Base-by-base conservation (phyloP, 2,888 invertebrate species). In the Trachelus troglodyta region DNA sequence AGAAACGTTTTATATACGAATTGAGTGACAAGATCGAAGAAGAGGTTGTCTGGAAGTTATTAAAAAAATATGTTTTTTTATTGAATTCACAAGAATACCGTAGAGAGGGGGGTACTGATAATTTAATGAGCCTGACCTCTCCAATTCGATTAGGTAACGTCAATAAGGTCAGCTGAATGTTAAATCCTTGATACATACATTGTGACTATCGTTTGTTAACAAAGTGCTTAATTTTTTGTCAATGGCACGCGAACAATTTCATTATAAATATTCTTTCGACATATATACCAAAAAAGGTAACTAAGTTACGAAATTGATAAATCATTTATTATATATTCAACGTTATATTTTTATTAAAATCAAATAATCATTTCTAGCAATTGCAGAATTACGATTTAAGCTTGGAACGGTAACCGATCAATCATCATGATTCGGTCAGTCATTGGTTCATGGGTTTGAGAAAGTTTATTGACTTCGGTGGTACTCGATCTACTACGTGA, bases 161-260 rank as follows among this genome's bases (percentile, higher is more conserved):
- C 88, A 89, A 89, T 88, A 89, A 89, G 88, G 89, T 89, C 88
- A 83, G 76, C 75, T 85, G 84, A 89, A 89, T 89, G 88, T 89
- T 86, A 86, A 86, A 86, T 77, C 78, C 35, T 78, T 77, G 84
- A 84, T 31, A 71, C 12, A 71, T 71, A 71, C 71, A 71, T 71
- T 71, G 71, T 71, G 12, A 31, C 9, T 71, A 71, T 71, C 71
- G 11, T 9, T 15, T 12, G 1, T 23, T 31, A 71, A 71, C 33
- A 71, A 3, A 1, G 15, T 71, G 23, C 15, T 4, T 2, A 12
- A 34, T 31, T 12, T 71, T 56, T 56, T 23, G 35, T 35, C 56
- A 56, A 23, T 56, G 23, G 56, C 56, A 23, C 56, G 56, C 23
- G 56, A 56, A 0, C 23, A 23, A 56, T 9, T 23, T 9, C 1